These are phyloP conservation scores for Ellobius talpinus DNA, from an alignment of 2,113 vertebrate genomes.

Conservation along the genomic window DNA sequence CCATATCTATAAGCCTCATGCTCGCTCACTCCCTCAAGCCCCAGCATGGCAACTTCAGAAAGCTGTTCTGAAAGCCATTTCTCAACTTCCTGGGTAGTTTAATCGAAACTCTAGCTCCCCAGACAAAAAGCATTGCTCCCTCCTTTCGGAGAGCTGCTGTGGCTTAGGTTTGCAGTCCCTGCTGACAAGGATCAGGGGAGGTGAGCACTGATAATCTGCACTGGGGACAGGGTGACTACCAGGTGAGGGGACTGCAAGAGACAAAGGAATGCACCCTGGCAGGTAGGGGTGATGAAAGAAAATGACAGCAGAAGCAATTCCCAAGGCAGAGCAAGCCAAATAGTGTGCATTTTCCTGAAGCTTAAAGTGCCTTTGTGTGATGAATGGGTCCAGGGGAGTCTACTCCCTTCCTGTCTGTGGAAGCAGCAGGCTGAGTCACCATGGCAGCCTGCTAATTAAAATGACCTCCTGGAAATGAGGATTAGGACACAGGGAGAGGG, in stretches of 20 bases:
- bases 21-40: background rate
- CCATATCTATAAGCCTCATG: background rate
- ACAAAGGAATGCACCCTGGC: background rate
- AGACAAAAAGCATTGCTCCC: background rate
- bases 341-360: slow-evolving; percentile 77
- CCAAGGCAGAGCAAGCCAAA: slow-evolving; percentile 82
- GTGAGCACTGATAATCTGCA: background rate
- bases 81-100: background rate
- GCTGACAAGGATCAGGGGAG: background rate
- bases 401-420: slow-evolving; percentile 78
- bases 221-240: background rate
- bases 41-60: slow-evolving; percentile 38
- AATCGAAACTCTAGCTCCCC: slow-evolving; percentile 33
- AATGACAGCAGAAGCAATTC: slow-evolving; percentile 50
- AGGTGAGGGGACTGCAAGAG: background rate
- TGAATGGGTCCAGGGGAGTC: slow-evolving; percentile 79
- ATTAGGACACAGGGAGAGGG: slow-evolving; percentile 77
- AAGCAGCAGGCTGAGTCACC: slow-evolving; percentile 85
- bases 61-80: background rate
- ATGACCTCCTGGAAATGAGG: slow-evolving; percentile 86
- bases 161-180: slow-evolving; percentile 5
- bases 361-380: slow-evolving; percentile 80
- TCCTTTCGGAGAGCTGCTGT: background rate
- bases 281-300: slow-evolving; percentile 16
- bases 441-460: slow-evolving; percentile 88